Evolutionary conservation across 2,797 vertebrate genomes (phyloP), one percentile per base, ranked within the genome.

Genomic region (Aeoliscus strigatus): DNA sequence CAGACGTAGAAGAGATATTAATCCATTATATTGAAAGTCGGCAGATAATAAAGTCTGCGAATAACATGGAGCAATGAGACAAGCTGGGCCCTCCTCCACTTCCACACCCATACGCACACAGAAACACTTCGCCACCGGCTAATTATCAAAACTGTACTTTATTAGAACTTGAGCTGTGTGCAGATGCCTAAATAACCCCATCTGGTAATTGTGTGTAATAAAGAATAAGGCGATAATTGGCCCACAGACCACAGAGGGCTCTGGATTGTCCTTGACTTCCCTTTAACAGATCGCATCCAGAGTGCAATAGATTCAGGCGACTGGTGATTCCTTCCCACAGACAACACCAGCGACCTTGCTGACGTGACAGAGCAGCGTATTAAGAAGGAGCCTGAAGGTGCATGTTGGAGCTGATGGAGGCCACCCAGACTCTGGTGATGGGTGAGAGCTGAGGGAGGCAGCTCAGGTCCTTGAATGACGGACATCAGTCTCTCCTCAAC

Each of bases 41-140:
- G 52, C 66, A 75, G 73, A 76, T 80, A 79, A 86, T 79, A 79
- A 79, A 81, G 69, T 73, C 60, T 57, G 53, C 57, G 77, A 74
- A 79, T 79, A 72, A 72, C 44, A 53, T 27, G n/a, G 49, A 75
- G 66, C 57, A 69, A 75, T 62, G 58, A 69, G 57, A 64, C 40
- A 61, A 61, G 60, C 39, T 1, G 2, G 29, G 29, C 45, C 39
- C 35, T 44, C 49, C 60, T 58, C 51, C 53, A 55, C 36, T 55
- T 35, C 35, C 37, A 56, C 27, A 44, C 35, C 27, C 33, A 51
- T 33, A 37, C 59, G 67, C 51, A 67, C 52, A 27, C 35, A 59
- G 34, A 69, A 58, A 65, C 47, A 72, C 42, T 78, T 67, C 52
- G 35, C 67, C 53, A 45, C 35, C 2, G 34, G 51, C 52, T 72